Conservation (phyloP, 2,888 invertebrate species). For the Anagyrus pseudococci region DNA sequence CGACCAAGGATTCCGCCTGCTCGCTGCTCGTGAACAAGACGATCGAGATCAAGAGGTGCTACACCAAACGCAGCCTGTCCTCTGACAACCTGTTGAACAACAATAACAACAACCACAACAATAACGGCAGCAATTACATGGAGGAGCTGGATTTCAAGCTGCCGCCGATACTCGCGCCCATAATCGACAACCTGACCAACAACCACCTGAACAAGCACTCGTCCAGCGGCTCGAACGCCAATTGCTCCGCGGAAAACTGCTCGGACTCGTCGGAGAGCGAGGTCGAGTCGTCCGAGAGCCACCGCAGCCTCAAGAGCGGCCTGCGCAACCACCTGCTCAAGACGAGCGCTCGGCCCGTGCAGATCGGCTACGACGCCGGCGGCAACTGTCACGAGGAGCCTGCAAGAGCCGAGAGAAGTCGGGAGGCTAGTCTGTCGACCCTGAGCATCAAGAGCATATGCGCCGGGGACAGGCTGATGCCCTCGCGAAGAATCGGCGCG, state of each 20-base stretch:
- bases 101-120: neutral
- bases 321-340: slow-evolving; percentile 48
- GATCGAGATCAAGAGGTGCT: too few species aligned
- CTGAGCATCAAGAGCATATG: too few species aligned
- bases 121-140: neutral
- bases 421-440: too few species aligned
- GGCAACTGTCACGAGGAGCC: neutral
- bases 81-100: slow-evolving; percentile 44
- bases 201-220: slow-evolving; percentile 38
- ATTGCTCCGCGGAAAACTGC: neutral
- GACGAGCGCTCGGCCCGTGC: slow-evolving; percentile 31
- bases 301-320: slow-evolving; percentile 51
- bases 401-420: too few species aligned
- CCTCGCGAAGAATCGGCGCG: too few species aligned
- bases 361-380: slow-evolving; percentile 36
- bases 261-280: slow-evolving; percentile 48
- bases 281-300: slow-evolving; percentile 53
- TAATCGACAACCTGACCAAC: slow-evolving; percentile 68
- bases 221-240: neutral
- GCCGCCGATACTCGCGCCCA: slow-evolving; percentile 76
- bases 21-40: too few species aligned
- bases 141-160: slow-evolving; percentile 62
- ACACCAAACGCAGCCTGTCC: too few species aligned
- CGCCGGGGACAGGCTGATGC: too few species aligned
- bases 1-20: slow-evolving; percentile 51